phyloP scores from a whole-genome alignment of 64 coral and sea anemone species.

The Porites australiensis region DNA sequence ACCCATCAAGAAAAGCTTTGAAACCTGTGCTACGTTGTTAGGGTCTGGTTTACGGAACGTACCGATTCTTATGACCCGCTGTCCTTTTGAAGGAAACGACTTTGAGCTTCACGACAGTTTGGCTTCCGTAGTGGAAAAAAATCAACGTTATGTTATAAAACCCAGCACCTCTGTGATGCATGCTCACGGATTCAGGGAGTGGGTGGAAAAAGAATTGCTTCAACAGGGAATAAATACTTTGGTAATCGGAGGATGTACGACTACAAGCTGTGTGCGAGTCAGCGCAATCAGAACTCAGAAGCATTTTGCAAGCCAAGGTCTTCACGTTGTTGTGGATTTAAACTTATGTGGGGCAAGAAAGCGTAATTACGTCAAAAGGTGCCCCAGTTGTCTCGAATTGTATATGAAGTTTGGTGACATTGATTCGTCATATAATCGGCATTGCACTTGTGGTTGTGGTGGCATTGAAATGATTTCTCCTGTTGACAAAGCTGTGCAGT shows the following conservation, averaged over 20 bases:
- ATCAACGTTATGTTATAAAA: constrained; percentile 53
- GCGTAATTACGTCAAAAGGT: constrained; percentile 31
- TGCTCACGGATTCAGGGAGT: constrained; percentile 34
- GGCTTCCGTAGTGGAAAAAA: constrained; percentile 15
- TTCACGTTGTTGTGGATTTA: constrained; percentile 64
- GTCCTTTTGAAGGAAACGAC: constrained; percentile 37
- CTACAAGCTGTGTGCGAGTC: constrained; percentile 62
- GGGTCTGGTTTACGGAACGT: constrained; percentile 32
- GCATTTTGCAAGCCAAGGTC: constrained; percentile 21
- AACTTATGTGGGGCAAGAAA: constrained; percentile 54
- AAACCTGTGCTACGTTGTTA: constrained; percentile 47
- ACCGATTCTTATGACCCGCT: constrained; percentile 43
- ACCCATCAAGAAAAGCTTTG: constrained; percentile 53
- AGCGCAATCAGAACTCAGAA: constrained; percentile 39
- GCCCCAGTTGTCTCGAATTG: constrained; percentile 30
- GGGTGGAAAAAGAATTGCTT: constrained; percentile 38
- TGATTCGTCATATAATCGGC: constrained; percentile 1
- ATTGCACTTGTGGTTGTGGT: constrained; percentile 12
- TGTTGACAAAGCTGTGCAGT: constrained; percentile 51
- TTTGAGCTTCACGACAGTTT: constrained; percentile 39
- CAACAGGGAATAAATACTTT: constrained; percentile 42
- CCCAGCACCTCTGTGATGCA: constrained; percentile 47
- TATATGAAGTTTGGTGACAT: constrained; percentile 44
- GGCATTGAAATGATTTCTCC: constrained; percentile 33
- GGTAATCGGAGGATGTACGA: constrained; percentile 53